These are phyloP conservation scores for Enteromius viviparus DNA, from an alignment of 2,797 vertebrate genomes.

Conservation along the genomic window DNA sequence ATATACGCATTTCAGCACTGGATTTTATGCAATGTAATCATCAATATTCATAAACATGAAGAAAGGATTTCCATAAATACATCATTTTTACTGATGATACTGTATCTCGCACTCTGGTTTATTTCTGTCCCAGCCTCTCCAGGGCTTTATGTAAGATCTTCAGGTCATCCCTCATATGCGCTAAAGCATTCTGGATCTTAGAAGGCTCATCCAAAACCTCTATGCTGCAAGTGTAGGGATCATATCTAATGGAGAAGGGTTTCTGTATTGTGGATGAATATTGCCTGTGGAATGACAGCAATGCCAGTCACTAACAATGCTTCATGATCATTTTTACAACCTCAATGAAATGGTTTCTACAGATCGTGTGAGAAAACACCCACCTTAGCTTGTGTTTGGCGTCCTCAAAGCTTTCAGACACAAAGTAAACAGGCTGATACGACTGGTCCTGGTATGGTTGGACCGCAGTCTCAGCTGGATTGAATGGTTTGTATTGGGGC, in stretches of 20 bases:
- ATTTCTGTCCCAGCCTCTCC: constrained; percentile 75
- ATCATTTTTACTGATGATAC: not conserved
- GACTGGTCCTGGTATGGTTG: constrained; percentile 84
- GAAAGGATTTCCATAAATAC: not conserved
- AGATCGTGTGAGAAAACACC: constrained; percentile 19
- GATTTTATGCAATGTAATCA: not conserved
- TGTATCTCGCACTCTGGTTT: constrained; percentile 6
- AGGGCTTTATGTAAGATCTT: constrained; percentile 77
- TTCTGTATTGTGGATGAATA: constrained; percentile 79
- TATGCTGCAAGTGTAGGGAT: constrained; percentile 80
- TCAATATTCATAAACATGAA: constrained; percentile 5
- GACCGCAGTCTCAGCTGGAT: constrained; percentile 79
- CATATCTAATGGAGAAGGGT: constrained; percentile 76
- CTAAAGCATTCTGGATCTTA: constrained; percentile 78
- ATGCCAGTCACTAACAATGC: not conserved
- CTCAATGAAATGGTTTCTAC: not conserved
- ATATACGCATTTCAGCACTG: not conserved
- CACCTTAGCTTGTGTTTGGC: constrained; percentile 82
- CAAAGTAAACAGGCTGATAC: constrained; percentile 85
- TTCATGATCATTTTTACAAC: not conserved
- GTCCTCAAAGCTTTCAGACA: constrained; percentile 87
- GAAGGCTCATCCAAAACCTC: constrained; percentile 77
- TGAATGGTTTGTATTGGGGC: constrained; percentile 81
- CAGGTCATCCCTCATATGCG: constrained; percentile 78
- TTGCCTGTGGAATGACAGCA: constrained; percentile 69